Base-by-base conservation (phyloP, 2,113 vertebrate species). In the Nycticorax nycticorax region DNA sequence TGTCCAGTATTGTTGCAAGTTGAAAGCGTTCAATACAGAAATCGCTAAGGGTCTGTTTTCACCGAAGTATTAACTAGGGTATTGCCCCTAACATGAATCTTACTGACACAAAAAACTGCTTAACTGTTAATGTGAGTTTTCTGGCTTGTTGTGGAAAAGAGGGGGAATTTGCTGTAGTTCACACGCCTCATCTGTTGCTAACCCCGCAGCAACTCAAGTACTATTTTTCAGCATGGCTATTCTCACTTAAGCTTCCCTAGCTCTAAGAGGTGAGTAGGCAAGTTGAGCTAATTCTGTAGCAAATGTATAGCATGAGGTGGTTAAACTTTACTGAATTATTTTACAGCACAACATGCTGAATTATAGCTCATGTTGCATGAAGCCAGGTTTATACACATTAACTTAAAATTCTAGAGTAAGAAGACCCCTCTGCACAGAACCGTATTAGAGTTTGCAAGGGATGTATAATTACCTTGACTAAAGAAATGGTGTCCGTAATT, bases 171-270 rank as follows among this genome's bases (percentile, higher is more conserved):
- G 62, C 66, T 95, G 89, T 50, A 85, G 57, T 81, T 93, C 73
- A 69, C 77, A 87, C 73, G 75, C 69, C 64, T 92, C 69, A 62
- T 62, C 50, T 76, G 56, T 85, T 92, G 56, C 76, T 89, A 92
- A 69, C 72, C 68, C 80, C 48, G 18, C 80, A 73, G 86, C 35
- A 87, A 55, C 45, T 86, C 76, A 53, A 89, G 83, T 37, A 57
- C 69, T 78, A 39, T 91, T 94, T 96, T 95, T 92, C 89, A 66
- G 35, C 62, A 24, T 69, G 83, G 57, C 28, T 94, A 13, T 93
- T 92, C 73, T 91, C 83, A 88, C 66, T 94, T 43, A 41, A 84
- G 69, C 60, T 82, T 94, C 39, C 20, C 69, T 79, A 82, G 47
- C 50, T 94, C 69, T 92, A 52, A 52, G 39, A 92, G 73, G 67